These are phyloP conservation scores for Xenops minutus DNA, from an alignment of 2,797 vertebrate genomes.

Conservation along the genomic window DNA sequence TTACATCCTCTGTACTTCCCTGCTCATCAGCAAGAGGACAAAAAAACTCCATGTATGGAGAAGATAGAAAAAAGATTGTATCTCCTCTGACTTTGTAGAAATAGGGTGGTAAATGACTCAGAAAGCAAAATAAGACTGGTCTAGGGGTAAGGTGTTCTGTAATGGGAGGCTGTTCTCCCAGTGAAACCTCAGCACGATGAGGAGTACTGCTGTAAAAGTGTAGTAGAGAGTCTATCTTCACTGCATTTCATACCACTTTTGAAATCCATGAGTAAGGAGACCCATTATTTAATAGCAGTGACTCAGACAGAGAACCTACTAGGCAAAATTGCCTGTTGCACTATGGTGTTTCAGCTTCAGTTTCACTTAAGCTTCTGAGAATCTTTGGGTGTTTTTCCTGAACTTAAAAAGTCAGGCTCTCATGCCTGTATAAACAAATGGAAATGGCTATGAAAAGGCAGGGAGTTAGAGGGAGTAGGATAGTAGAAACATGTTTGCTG, in stretches of 20 bases:
- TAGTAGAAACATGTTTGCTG: not conserved
- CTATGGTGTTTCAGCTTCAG: not conserved
- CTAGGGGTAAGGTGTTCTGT: not conserved
- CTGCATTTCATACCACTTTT: not conserved
- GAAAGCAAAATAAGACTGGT: not conserved
- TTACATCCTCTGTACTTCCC: not conserved
- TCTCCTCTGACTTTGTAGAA: conserved; percentile 4
- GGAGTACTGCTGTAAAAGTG: not conserved
- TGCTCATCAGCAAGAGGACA: not conserved
- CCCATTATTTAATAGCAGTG: not conserved
- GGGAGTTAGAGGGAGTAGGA: not conserved
- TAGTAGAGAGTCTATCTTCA: not conserved
- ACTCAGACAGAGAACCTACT: not conserved
- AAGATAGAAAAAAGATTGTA: not conserved
- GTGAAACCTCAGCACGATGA: not conserved
- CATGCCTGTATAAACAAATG: not conserved
- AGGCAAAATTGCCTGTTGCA: not conserved
- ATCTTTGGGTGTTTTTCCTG: not conserved
- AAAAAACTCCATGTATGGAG: not conserved
- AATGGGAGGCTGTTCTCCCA: not conserved
- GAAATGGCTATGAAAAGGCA: not conserved
- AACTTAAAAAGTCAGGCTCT: not conserved
- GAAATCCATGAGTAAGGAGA: not conserved
- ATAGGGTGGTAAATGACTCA: not conserved
- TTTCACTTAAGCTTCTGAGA: not conserved